Evolutionary conservation across 2,888 invertebrate species (phyloP), one percentile per base, ranked within the genome.

Genomic region (Philereme vetulata): DNA sequence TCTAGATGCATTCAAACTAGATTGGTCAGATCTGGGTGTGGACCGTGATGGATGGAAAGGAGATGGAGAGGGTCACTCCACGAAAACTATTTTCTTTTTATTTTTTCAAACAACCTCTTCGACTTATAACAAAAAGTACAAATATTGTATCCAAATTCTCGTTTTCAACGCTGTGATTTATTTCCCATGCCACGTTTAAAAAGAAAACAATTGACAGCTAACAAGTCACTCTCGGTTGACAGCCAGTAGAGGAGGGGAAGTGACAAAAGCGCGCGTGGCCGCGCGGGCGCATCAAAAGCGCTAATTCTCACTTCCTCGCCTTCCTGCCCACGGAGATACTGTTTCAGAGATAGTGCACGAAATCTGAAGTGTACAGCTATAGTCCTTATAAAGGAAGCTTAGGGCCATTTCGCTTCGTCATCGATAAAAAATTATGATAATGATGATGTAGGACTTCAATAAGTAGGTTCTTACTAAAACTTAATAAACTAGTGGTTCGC

Each of bases 261-360:
- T 44, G 55, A n/a, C 49, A 42, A 42, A 32, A 21, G 38, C 52
- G 40, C 52, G 55, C 50, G 51, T 36, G 38, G 48, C 47, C 47
- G 43, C 62, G 62, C 62, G 44, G 38, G 54, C 57, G 62, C 57
- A 57, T 42, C 47, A 51, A 51, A 35, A 51, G 48, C 38, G 55
- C 40, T 52, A 53, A 61, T 61, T 56, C 61, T 7, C 40, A 50
- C 46, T 49, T 55, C 62, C 58, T 51, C 8, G 38, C 46, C 46
- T 49, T 55, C 62, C 58, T 51, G 56, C 52, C 46, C 69, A 56
- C 68, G 66, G 43, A 61, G 66, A 63, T 66, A 61, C 59, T 36
- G 57, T 70, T 68, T 65, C 62, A 56, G 62, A 75, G 80, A 80
- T 80, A 78, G 58, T 68, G 76, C 80, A 80, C 80, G 80, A 56